Evolutionary conservation across 2,888 invertebrate species (phyloP), one percentile per base, ranked within the genome.

Genomic region (Drosophila lutescens): DNA sequence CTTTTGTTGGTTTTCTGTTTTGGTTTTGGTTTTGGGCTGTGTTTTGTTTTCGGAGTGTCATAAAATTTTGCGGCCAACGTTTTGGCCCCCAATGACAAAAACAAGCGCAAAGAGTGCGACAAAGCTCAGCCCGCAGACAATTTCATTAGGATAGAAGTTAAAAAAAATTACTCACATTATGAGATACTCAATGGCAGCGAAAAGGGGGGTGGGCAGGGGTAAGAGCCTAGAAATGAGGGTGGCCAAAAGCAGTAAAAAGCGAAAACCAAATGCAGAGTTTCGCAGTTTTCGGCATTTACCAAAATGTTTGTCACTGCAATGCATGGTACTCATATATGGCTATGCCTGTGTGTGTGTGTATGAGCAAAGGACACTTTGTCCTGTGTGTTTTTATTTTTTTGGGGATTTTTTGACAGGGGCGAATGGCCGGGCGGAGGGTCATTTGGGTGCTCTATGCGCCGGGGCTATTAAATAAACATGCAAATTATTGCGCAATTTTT

Each of bases 401-500:
- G 6, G 20, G 9, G n/a, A n/a, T 15, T 43, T 43, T 43, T 43
- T 20, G 5, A 2, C 6, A 20, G 46, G 46, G 59, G 44, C 23
- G 17, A 4, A 7, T 6, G 46, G 23, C 23, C 10, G 40, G 46
- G 49, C 15, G 32, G 20, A 10, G 30, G 46, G 40, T 58, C 60
- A 36, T 51, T 51, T 49, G 40, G 40, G 50, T 40, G 51, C 23
- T 43, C 60, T 58, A 59, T 57, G 62, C 59, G 62, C 63, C 68
- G 51, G 49, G 49, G 76, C 89, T 79, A 89, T 89, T 89, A 89
- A 89, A 85, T 89, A 89, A 85, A 85, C 85, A 85, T 85, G 85
- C 88, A 85, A 88, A 85, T 85, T 85, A 85, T 85, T 89, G 88
- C 89, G 88, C 89, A 85, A 89, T 85, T 85, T 85, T 85, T 85